Evolutionary conservation across 2,888 invertebrate species (phyloP).

Genomic region (Operophtera brumata): DNA sequence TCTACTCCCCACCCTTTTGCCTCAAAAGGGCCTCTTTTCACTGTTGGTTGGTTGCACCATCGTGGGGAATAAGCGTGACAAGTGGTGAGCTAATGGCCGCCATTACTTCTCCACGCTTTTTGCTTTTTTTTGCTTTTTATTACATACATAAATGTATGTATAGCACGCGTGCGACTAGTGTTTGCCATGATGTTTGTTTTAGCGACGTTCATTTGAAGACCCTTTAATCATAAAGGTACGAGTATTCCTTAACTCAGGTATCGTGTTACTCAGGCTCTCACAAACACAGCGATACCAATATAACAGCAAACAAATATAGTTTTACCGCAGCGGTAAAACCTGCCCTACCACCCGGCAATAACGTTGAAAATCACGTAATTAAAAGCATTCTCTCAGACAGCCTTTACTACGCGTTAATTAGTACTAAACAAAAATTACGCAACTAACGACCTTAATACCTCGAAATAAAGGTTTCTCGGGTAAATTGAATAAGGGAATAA

Average conservation of each 20-base stretch:
- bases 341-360: constrained; percentile 19
- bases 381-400: constrained; percentile 19
- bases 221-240: no score
- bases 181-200: no score
- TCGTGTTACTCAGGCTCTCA: not conserved
- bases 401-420: constrained; percentile 34
- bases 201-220: no score
- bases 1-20: no score
- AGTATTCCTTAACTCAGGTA: not conserved
- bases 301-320: constrained; percentile 21
- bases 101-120: no score
- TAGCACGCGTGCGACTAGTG: no score
- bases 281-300: constrained; percentile 10
- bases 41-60: no score
- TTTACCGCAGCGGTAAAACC: constrained; percentile 7
- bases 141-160: no score
- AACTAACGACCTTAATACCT: constrained; percentile 36
- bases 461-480: constrained; percentile 30
- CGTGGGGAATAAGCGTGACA: no score
- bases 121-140: no score
- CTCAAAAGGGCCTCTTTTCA: no score
- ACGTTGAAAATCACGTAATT: constrained; percentile 24
- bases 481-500: constrained; percentile 42
- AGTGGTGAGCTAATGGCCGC: no score
- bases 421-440: constrained; percentile 34